Evolutionary conservation across 1,140 invertebrate species (phyloP), one percentile per base, ranked within the genome.

Genomic region (Saccostrea cuccullata): DNA sequence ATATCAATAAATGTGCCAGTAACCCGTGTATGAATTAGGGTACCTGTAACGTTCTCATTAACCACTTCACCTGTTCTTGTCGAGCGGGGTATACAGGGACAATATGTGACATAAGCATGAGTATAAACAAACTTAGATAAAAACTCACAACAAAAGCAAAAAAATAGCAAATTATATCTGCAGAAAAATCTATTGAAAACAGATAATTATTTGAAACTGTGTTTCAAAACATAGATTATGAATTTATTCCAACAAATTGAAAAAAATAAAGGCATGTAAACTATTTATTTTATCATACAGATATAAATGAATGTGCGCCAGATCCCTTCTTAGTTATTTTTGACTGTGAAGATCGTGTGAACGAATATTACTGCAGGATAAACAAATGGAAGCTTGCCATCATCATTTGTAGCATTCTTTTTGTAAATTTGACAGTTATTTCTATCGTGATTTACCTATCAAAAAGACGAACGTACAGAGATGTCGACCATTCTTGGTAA

Each of bases 1-100:
- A 94, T 95, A 98, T 99, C 93, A 97, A 99, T 94, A 98, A 99
- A 94, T 99, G 98, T 95, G 97, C 97, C 90, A 98, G 97, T 70
- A 97, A 98, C 94, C 98, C 98, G 0, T 99, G 98, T 94, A 96
- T 23, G 13, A 23, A 55, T 8, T 84, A 84, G 13, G 86, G 73
- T n/a, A 90, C 87, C 0, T 93, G 92, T 89, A 86, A 89, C 23
- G 91, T 92, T 84, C 55, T 67, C 11, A 85, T 91, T 13, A 90
- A 92, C 82, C 70, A 17, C 30, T 92, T 89, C 67, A 86, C 58
- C n/a, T 93, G 92, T 82, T 17, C 77, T 2, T 93, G 92, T n/a
- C n/a, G n/a, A n/a, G n/a, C n/a, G n/a, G n/a, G n/a, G n/a, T n/a
- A n/a, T n/a, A n/a, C n/a, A n/a, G 90, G n/a, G n/a, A n/a, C n/a